These are phyloP conservation scores for Mesorhabditis belari DNA, from an alignment of 2,888 invertebrate genomes.

Conservation along the genomic window DNA sequence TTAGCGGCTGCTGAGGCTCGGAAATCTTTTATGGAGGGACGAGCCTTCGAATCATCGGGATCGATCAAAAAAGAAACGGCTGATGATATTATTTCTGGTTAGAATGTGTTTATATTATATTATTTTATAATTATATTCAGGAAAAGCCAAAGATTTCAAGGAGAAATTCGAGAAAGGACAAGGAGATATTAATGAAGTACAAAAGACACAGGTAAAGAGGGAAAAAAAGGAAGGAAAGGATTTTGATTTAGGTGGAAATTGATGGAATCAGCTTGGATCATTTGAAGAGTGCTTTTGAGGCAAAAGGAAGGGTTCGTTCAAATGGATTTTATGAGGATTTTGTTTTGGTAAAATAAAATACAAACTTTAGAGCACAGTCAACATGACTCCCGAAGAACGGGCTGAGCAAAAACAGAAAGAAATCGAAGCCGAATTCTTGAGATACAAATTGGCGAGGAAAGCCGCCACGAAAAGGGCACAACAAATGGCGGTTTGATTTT, in stretches of 20 bases:
- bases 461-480: conserved; percentile 30
- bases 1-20: conserved; percentile 48
- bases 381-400: conserved; percentile 49
- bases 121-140: background rate
- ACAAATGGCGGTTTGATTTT: background rate
- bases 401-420: conserved; percentile 48
- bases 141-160: conserved; percentile 37
- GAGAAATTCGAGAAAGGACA: conserved; percentile 49
- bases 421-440: conserved; percentile 49
- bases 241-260: conserved; percentile 12
- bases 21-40: conserved; percentile 48
- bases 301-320: background rate
- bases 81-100: background rate
- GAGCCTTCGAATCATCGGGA: conserved; percentile 38
- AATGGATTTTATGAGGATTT: background rate
- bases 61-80: conserved; percentile 8
- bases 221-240: conserved; percentile 33
- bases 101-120: background rate
- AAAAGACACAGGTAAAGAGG: conserved; percentile 39
- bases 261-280: background rate
- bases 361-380: conserved; percentile 23
- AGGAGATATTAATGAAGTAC: conserved; percentile 22
- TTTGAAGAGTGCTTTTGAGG: background rate
- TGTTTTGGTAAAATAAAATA: background rate
- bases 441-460: conserved; percentile 48